Evolutionary conservation across 2,888 invertebrate genomes (phyloP).

Genomic region (Monoplex corrugatus): DNA sequence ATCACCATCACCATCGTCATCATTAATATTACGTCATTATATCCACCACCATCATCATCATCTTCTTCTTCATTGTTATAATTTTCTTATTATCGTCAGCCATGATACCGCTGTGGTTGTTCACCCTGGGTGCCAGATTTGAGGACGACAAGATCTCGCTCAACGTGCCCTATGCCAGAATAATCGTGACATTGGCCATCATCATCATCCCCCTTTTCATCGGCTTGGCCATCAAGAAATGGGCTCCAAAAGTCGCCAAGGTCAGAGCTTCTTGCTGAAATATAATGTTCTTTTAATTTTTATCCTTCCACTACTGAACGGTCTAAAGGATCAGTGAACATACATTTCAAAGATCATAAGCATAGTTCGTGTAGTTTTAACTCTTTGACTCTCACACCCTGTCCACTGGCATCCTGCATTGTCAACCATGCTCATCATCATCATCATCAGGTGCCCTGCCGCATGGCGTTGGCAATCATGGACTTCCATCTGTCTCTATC

Average conservation of each 20-base stretch:
- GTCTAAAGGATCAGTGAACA: too few species aligned
- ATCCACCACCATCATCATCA: background rate
- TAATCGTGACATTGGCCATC: slow-evolving; percentile 88
- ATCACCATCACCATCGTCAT: background rate
- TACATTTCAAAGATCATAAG: too few species aligned
- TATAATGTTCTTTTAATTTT: too few species aligned
- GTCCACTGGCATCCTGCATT: too few species aligned
- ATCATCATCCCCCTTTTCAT: slow-evolving; percentile 88
- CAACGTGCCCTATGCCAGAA: slow-evolving; percentile 89
- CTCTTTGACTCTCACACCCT: too few species aligned
- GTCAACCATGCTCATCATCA: too few species aligned
- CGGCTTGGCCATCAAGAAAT: slow-evolving; percentile 80
- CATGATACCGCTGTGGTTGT: slow-evolving; percentile 95
- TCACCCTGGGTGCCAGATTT: slow-evolving; percentile 90
- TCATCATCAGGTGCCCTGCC: too few species aligned
- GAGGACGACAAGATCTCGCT: slow-evolving; percentile 83
- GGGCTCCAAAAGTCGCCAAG: slow-evolving; percentile 85
- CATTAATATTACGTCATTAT: background rate
- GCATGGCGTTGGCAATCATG: too few species aligned
- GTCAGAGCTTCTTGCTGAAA: too few species aligned
- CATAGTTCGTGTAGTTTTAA: too few species aligned
- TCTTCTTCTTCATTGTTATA: background rate
- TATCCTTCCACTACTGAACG: too few species aligned
- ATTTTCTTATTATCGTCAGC: slow-evolving; percentile 82
- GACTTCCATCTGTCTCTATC: too few species aligned